These are phyloP conservation scores for Dermolepida albohirtum DNA, from an alignment of 2,888 invertebrate genomes.

Conservation along the genomic window DNA sequence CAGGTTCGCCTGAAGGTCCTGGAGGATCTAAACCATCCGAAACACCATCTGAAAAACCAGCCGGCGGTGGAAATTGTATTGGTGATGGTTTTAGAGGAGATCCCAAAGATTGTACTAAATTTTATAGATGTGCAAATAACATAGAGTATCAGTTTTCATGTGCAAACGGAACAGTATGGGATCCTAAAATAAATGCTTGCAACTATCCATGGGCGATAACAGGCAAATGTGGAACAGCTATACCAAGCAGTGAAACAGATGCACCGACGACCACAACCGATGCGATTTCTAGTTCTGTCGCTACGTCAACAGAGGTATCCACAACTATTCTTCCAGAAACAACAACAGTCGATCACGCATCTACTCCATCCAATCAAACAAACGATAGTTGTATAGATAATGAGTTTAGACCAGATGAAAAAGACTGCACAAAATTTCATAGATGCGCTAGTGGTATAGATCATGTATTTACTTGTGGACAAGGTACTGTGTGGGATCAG, in stretches of 20 bases:
- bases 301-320: slow-evolving; percentile 40
- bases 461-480: slow-evolving; percentile 68
- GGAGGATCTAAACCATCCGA: not conserved
- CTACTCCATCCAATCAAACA: slow-evolving; percentile 11
- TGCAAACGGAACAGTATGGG: slow-evolving; percentile 41
- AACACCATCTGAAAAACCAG: not conserved
- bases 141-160: slow-evolving; percentile 38
- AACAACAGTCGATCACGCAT: slow-evolving; percentile 18
- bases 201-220: slow-evolving; percentile 39
- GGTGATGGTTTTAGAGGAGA: slow-evolving; percentile 30
- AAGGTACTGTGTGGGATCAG: slow-evolving; percentile 80
- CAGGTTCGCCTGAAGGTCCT: slow-evolving; percentile 39
- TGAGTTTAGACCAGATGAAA: slow-evolving; percentile 57
- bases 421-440: slow-evolving; percentile 59
- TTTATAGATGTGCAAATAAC: slow-evolving; percentile 37
- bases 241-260: slow-evolving; percentile 40
- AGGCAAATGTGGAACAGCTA: slow-evolving; percentile 37
- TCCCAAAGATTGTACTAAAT: slow-evolving; percentile 24
- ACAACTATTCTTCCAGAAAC: slow-evolving; percentile 2
- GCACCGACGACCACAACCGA: slow-evolving; percentile 39
- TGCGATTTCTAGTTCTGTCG: slow-evolving; percentile 32
- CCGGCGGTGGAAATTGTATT: slow-evolving; percentile 10
- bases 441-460: slow-evolving; percentile 55
- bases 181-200: slow-evolving; percentile 24
- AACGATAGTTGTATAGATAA: slow-evolving; percentile 52